Evolutionary conservation across 2,113 vertebrate genomes (phyloP), one percentile per base, ranked within the genome.

Genomic region (Mormyrus iriodes): DNA sequence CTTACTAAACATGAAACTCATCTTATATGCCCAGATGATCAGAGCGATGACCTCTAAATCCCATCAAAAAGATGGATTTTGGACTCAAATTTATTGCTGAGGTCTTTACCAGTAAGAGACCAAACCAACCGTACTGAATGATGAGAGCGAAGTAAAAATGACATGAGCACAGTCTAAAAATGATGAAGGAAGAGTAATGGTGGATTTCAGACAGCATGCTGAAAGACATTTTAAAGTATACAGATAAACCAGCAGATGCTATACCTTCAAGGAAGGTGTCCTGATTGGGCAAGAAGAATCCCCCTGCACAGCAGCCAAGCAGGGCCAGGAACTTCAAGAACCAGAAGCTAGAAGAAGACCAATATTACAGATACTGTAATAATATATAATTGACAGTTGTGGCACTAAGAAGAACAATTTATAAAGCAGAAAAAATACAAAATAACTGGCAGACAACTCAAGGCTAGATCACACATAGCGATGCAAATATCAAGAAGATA

Each of bases 261-360:
- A 0, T 97, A 99, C 98, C 98, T 93, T 97, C 93, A 85, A 99
- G 96, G 93, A 99, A 99, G 65, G 93, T 97, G 76, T 98, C 95
- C 93, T 99, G 95, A 44, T 97, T 93, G 0, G 98, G 98, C 89
- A 99, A 94, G 94, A 99, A 99, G 95, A 99, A 99, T 1, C 96
- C 98, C 92, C 97, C 98, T 44, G 97, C 96, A 90, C 98, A 99
- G 96, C 98, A 98, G 21, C 92, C 97, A 87, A 93, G 96, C 94
- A 99, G 91, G 89, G 95, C 90, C 90, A 98, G 61, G 89, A 99
- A 96, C 93, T 99, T 99, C 91, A 97, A 90, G 88, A 99, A 95
- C 98, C 98, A 99, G 95, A 99, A 99, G 91, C 98, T 99, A 93
- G 27, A 91, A 90, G 1, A 17, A 61, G 21, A 3, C 10, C 1